Percentiles rank a stretch among this genome's conserved stretches.
phyloP scores from a whole-genome alignment of 2,797 vertebrate genomes.

The Chromis chromis region DNA sequence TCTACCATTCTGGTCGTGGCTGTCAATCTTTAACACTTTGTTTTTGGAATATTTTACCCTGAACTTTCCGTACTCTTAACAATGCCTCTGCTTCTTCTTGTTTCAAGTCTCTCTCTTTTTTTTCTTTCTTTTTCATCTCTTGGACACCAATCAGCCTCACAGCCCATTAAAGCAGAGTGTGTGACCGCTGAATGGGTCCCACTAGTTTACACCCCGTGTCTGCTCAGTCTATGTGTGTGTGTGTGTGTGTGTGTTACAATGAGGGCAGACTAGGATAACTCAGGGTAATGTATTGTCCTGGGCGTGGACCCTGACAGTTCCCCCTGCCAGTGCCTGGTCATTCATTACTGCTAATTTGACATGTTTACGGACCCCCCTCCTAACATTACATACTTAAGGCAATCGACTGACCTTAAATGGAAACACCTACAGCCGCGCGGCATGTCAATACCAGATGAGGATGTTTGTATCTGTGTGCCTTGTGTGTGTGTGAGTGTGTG shows the following conservation, averaged over 20 bases:
- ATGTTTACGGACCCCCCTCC: slow-evolving; percentile 85
- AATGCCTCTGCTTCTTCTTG: slow-evolving; percentile 17
- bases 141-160: slow-evolving; percentile 70
- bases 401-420: slow-evolving; percentile 86
- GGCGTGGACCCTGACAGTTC: slow-evolving; percentile 78
- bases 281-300: slow-evolving; percentile 84
- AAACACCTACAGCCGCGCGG: slow-evolving; percentile 80
- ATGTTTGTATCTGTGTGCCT: slow-evolving; percentile 64
- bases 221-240: slow-evolving; percentile 52
- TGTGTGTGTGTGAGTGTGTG: slow-evolving; percentile 33
- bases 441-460: slow-evolving; percentile 81
- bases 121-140: slow-evolving; percentile 36
- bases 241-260: slow-evolving; percentile 60
- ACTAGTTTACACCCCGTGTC: slow-evolving; percentile 79
- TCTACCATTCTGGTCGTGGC: slow-evolving; percentile 29
- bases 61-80: slow-evolving; percentile 45
- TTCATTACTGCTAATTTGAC: slow-evolving; percentile 88
- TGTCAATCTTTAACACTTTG: slow-evolving; percentile 55
- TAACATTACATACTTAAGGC: slow-evolving; percentile 87
- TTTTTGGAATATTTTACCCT: slow-evolving; percentile 25
- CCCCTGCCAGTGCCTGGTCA: slow-evolving; percentile 75
- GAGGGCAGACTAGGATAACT: slow-evolving; percentile 81
- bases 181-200: slow-evolving; percentile 85
- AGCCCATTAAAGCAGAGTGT: slow-evolving; percentile 85
- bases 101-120: too few relatives aligned